Evolutionary conservation across 2,113 vertebrate species (phyloP), one percentile per base, ranked within the genome.

Genomic region (Cygnus atratus): DNA sequence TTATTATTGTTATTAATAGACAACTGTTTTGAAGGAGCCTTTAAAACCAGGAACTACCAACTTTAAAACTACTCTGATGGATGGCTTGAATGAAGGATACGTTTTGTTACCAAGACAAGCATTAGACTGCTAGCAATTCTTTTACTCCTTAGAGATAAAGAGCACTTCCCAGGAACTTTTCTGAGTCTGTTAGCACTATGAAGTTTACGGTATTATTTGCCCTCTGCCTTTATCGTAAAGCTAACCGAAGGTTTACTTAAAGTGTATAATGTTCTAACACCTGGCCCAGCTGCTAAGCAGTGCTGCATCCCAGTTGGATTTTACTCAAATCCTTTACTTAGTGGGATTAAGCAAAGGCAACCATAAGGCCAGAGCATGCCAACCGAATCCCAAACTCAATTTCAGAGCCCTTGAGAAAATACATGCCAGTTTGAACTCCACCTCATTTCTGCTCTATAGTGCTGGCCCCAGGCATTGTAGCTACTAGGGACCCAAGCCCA

Each of bases 351-450:
- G 87, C 61, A 90, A 92, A 85, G 78, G 86, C 57, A 87, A 88
- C 72, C 59, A 63, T 75, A 63, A 94, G 76, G 93, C 67, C 95
- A 58, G 81, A 92, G 81, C 84, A 86, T 97, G 67, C 57, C 63
- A 18, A 84, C 87, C 70, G 74, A 91, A 72, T 95, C 88, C 83
- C 66, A 67, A 87, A 94, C 84, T 88, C 90, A 46, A 9, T 93
- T 97, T 95, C 96, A 96, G 92, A 97, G 93, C 97, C 95, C 96
- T 92, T 91, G 97, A 97, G 96, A 97, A 96, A 97, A 97, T 61
- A 79, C 87, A 95, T 93, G 95, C 94, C 86, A 85, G 39, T 95
- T 82, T 80, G 90, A 97, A 95, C 91, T 79, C 54, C 25, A 87
- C 89, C 96, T 98, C 86, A 66, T 95, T 95, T 88, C 85, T 88